These are phyloP conservation scores for Anguilla megastoma DNA, from an alignment of 2,797 vertebrate genomes.

Conservation along the genomic window DNA sequence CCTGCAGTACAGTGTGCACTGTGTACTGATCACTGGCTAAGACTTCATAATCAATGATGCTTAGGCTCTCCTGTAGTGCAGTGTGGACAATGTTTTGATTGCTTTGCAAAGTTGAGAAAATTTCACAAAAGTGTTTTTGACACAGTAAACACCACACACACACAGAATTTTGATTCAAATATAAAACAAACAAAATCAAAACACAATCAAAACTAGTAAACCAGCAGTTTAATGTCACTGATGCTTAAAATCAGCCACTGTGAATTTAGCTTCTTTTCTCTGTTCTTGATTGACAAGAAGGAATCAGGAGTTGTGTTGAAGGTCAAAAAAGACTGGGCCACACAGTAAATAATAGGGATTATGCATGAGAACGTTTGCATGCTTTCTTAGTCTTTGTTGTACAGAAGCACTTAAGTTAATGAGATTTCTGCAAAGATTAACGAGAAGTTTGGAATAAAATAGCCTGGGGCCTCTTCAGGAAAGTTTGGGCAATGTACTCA, in stretches of 20 bases:
- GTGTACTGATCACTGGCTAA: background rate
- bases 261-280: background rate
- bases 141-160: background rate
- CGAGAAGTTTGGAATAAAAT: constrained; percentile 34
- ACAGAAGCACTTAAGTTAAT: constrained; percentile 58
- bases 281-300: background rate
- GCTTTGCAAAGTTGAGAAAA: background rate
- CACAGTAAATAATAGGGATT: constrained; percentile 37
- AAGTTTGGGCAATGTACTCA: constrained; percentile 35
- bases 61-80: background rate
- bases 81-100: background rate
- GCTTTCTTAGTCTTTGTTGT: constrained; percentile 41
- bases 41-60: background rate
- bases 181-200: background rate
- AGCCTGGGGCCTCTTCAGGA: constrained; percentile 31
- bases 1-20: background rate
- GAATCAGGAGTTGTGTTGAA: background rate
- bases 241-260: background rate
- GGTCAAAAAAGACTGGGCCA: background rate
- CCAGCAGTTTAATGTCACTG: background rate
- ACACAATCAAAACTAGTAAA: background rate
- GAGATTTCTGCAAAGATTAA: constrained; percentile 56
- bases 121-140: background rate
- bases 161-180: background rate
- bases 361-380: constrained; percentile 54